Conservation (phyloP, 2,113 vertebrate genomes). For the Vulpes vulpes region DNA sequence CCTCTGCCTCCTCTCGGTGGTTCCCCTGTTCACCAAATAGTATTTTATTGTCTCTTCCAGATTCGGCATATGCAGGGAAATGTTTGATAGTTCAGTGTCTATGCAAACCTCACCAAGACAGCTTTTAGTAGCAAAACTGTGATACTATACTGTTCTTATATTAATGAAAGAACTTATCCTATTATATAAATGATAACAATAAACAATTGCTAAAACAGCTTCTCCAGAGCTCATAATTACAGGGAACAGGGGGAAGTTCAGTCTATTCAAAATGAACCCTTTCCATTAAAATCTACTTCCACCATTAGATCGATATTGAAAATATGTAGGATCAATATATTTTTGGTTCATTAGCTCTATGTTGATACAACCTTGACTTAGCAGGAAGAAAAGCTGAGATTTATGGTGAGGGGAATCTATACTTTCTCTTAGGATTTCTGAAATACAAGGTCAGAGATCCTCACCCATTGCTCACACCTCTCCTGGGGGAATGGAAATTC, state of each 20-base stretch:
- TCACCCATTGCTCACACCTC: not conserved
- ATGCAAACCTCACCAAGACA: not conserved
- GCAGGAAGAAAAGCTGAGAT: not conserved
- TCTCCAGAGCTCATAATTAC: not conserved
- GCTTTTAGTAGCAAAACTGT: not conserved
- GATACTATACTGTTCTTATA: not conserved
- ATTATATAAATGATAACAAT: not conserved
- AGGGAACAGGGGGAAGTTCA: not conserved
- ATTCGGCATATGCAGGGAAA: not conserved
- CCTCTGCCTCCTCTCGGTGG: not conserved
- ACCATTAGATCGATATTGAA: not conserved
- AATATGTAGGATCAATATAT: not conserved
- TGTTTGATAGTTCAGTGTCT: not conserved
- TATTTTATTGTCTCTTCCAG: not conserved
- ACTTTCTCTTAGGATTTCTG: constrained; percentile 16
- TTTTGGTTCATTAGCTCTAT: not conserved
- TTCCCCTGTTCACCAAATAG: not conserved
- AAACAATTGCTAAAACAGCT: not conserved
- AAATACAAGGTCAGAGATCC: not conserved
- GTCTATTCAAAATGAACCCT: not conserved
- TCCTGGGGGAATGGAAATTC: not conserved
- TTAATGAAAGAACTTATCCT: not conserved
- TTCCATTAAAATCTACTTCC: constrained; percentile 7
- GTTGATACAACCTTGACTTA: not conserved
- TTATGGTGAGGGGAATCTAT: not conserved